Conservation (phyloP, 2,888 invertebrate species). For the Thelaira solivaga region DNA sequence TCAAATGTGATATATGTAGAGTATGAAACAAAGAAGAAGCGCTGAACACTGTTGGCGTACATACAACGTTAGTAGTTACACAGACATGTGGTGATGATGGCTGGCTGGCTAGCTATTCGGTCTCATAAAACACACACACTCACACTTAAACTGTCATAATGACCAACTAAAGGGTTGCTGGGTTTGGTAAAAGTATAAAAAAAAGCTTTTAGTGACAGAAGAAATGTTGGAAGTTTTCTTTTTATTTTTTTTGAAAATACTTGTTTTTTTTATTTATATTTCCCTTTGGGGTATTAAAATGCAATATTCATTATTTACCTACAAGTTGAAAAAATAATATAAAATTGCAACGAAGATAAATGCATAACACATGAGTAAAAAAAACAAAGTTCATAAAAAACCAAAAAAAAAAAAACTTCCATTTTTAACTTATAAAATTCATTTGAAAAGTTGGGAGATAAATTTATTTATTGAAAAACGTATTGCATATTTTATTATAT, state of each 20-base stretch:
- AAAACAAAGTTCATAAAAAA: neutral
- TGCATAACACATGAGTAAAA: conserved; percentile 33
- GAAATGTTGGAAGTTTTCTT: conserved; percentile 17
- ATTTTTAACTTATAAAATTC: conserved; percentile 20
- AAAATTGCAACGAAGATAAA: conserved; percentile 46
- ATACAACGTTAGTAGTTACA: no score
- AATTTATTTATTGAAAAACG: conserved; percentile 20
- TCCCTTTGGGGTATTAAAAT: conserved; percentile 39
- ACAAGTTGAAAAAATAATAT: conserved; percentile 21
- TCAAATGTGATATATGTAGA: conserved; percentile 26
- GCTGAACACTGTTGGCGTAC: neutral
- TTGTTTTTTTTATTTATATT: conserved; percentile 1
- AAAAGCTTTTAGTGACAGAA: conserved; percentile 15
- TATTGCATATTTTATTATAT: conserved; percentile 27
- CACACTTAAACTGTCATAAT: no score
- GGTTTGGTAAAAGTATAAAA: neutral
- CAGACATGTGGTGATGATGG: no score
- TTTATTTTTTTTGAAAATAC: neutral
- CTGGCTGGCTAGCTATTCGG: no score
- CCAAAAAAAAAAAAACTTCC: neutral
- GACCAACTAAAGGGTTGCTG: no score
- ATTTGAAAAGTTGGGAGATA: neutral
- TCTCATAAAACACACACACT: no score
- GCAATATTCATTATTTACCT: conserved; percentile 55
- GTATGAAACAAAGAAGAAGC: no score